phyloP scores from a whole-genome alignment of 2,888 invertebrate species.

The Scaptomyza cyrtandrae region DNA sequence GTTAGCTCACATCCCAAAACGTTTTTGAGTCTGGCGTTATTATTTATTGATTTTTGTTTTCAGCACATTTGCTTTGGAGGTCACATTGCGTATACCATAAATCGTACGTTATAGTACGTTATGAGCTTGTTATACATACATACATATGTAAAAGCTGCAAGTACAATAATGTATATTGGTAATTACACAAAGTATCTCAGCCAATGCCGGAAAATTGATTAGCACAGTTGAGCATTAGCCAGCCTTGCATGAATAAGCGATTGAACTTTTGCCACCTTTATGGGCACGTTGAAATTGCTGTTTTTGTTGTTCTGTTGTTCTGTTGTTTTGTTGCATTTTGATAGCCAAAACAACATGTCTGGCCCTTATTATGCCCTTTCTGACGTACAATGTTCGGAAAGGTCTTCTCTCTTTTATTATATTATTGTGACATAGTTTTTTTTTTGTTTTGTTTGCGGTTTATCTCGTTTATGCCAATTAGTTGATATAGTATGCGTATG shows the following conservation, averaged over 20 bases:
- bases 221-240: slow-evolving; percentile 6
- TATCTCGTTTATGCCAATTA: slow-evolving; percentile 50
- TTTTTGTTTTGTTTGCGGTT: slow-evolving; percentile 43
- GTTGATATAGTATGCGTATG: slow-evolving; percentile 1
- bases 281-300: slow-evolving; percentile 23
- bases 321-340: slow-evolving; percentile 1
- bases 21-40: slow-evolving; percentile 17
- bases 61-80: slow-evolving; percentile 46
- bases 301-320: slow-evolving; percentile 6
- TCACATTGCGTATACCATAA: slow-evolving; percentile 28
- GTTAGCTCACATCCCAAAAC: slow-evolving; percentile 25
- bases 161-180: slow-evolving; percentile 10
- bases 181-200: slow-evolving; percentile 32
- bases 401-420: not conserved
- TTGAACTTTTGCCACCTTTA: slow-evolving; percentile 7
- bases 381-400: slow-evolving; percentile 1
- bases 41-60: slow-evolving; percentile 74
- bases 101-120: slow-evolving; percentile 1
- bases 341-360: not conserved
- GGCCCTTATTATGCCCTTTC: not conserved
- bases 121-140: not conserved
- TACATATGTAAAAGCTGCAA: slow-evolving; percentile 1
- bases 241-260: not conserved
- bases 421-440: not conserved
- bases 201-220: slow-evolving; percentile 52